phyloP scores from a whole-genome alignment of 1,140 invertebrate species.

The Globodera rostochiensis region DNA sequence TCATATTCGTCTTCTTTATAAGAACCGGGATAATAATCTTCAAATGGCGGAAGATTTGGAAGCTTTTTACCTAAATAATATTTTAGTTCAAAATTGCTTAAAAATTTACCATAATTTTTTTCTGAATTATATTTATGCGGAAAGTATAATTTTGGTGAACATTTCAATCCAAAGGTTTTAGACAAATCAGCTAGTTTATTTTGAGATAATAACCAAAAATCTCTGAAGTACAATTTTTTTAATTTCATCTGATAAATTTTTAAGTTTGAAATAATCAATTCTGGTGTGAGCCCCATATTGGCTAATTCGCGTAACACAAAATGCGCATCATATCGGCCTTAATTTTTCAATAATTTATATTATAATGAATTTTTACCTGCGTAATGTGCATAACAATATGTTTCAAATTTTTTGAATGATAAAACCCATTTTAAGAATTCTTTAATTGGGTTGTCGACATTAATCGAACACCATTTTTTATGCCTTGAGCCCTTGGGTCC shows the following conservation, averaged over 20 bases:
- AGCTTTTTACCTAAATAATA: no score
- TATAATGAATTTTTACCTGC: not conserved
- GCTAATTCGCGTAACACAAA: not conserved
- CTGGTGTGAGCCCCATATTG: not conserved
- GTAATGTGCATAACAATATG: not conserved
- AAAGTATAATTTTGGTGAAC: not conserved
- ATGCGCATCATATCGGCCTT: not conserved
- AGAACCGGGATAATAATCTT: not conserved
- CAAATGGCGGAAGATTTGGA: not conserved
- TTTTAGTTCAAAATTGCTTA: no score
- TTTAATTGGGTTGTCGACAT: not conserved
- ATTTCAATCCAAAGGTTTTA: not conserved
- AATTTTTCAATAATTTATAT: no score
- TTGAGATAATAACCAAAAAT: not conserved
- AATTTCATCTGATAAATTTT: not conserved
- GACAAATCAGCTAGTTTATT: not conserved
- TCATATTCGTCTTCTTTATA: not conserved
- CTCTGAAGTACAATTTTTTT: not conserved
- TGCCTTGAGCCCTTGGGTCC: not conserved
- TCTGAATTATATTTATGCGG: not conserved
- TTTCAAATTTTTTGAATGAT: not conserved
- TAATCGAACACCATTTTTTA: not conserved
- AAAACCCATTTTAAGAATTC: constrained; percentile 1
- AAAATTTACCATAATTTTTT: not conserved
- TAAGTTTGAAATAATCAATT: not conserved